Base-by-base conservation (phyloP, 2,797 vertebrate species). In the Sarcophilus harrisii region DNA sequence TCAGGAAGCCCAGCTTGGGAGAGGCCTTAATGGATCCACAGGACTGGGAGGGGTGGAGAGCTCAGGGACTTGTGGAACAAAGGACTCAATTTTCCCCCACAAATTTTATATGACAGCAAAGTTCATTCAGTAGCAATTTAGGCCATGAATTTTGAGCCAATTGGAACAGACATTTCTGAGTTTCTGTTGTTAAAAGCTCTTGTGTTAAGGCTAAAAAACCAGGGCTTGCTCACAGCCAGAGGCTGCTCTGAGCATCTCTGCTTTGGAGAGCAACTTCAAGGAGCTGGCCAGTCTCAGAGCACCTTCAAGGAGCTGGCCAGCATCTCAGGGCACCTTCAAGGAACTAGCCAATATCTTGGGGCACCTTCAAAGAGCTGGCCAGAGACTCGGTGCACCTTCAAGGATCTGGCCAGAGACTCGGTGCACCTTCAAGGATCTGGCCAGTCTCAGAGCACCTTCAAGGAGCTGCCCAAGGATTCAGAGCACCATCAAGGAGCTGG, bases 221-320 rank as follows among this genome's bases (percentile, higher is more conserved):
- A 52, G 89, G 94, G 66, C 93, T 94, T 89, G 92, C 94, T 96
- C 91, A 94, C 96, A 97, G 90, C 55, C 55, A 92, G 93, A 94
- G 62, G 55, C 45, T 93, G 81, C 52, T 62, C 38, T 91, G 96
- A 94, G 52, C 55, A 95, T 38, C 87, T 94, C 30, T 21, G 95
- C 91, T 92, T 62, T 92, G 95, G 95, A 49, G 49, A 49, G 49
- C 49, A 49, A 2, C 49, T 49, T 49, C 49, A 49, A 49, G 49
- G 49, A 49, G 49, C n/a, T n/a, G n/a, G n/a, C n/a, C n/a, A n/a
- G n/a, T n/a, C n/a, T 49, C 49, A 49, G 49, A 49, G 49, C 49
- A 49, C 4, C 49, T 4, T 4, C 49, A 49, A 49, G 49, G 49
- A 49, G 4, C 49, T 4, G 49, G 49, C 49, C 49, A 49, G 4